These are phyloP conservation scores for Palloptera scutellata DNA, from an alignment of 2,888 invertebrate species.

Conservation along the genomic window DNA sequence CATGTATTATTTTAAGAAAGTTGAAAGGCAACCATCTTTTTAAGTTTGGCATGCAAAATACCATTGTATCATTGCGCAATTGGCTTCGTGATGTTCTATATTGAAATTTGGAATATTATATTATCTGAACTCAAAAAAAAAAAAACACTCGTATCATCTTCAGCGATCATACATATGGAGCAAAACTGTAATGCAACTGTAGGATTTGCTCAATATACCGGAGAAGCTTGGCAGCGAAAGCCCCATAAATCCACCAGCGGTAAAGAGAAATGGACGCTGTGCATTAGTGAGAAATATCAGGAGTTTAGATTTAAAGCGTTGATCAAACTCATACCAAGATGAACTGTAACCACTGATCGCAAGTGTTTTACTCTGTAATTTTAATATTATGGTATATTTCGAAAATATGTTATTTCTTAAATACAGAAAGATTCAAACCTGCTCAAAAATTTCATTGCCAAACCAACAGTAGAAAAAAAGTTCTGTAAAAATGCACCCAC, in stretches of 20 bases:
- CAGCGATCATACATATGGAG: slow-evolving; percentile 46
- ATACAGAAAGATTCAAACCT: slow-evolving; percentile 38
- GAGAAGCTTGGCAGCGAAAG: slow-evolving; percentile 51
- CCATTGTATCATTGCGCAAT: no score
- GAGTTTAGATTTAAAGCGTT: slow-evolving; percentile 43
- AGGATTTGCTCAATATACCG: slow-evolving; percentile 51
- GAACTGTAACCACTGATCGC: slow-evolving; percentile 45
- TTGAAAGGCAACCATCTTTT: no score
- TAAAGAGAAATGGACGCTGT: slow-evolving; percentile 47
- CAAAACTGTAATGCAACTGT: slow-evolving; percentile 50
- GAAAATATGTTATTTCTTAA: not conserved
- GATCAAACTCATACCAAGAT: slow-evolving; percentile 48
- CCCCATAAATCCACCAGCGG: slow-evolving; percentile 49
- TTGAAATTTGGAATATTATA: no score
- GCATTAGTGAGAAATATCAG: slow-evolving; percentile 46
- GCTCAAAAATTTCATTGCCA: slow-evolving; percentile 52
- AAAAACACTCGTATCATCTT: slow-evolving; percentile 13
- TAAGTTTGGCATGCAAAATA: no score
- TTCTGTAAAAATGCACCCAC: slow-evolving; percentile 48
- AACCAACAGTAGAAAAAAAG: slow-evolving; percentile 54
- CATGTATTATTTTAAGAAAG: no score
- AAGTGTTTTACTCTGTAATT: slow-evolving; percentile 49
- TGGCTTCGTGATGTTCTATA: no score
- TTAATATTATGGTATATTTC: not conserved
- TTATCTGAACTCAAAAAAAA: no score